Conservation (phyloP, 2,113 vertebrate genomes). For the Sula dactylatra region DNA sequence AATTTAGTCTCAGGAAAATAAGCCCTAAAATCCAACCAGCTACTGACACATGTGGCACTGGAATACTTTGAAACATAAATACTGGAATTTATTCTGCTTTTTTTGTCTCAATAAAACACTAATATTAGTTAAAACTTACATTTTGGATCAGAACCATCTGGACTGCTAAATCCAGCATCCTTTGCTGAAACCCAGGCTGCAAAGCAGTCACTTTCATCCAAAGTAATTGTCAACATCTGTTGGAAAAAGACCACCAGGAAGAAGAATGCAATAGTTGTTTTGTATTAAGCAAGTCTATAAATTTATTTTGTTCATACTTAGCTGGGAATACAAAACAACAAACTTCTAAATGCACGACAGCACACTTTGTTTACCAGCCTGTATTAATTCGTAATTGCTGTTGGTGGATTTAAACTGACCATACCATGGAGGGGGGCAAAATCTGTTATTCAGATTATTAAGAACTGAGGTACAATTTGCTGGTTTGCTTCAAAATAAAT, state of each 20-base stretch:
- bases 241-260: not conserved
- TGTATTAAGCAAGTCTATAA: not conserved
- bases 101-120: not conserved
- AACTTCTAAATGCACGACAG: not conserved
- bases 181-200: constrained; percentile 99
- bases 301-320: not conserved
- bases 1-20: not conserved
- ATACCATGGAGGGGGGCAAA: not conserved
- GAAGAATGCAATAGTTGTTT: not conserved
- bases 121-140: constrained; percentile 71
- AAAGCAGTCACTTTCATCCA: constrained; percentile 98
- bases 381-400: not conserved
- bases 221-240: constrained; percentile 97
- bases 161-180: constrained; percentile 94
- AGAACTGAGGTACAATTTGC: not conserved
- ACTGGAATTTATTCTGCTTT: not conserved
- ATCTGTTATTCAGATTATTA: not conserved
- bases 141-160: constrained; percentile 96
- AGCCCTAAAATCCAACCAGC: not conserved
- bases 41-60: not conserved
- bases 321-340: not conserved
- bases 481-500: not conserved
- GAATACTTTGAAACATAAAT: not conserved
- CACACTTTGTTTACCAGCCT: not conserved
- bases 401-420: not conserved